A percentile compares a stretch with the other conserved stretches of the same genome.
These are phyloP conservation scores for Strigamia maritima DNA, from an alignment of 2,888 invertebrate genomes.

Conservation along the genomic window DNA sequence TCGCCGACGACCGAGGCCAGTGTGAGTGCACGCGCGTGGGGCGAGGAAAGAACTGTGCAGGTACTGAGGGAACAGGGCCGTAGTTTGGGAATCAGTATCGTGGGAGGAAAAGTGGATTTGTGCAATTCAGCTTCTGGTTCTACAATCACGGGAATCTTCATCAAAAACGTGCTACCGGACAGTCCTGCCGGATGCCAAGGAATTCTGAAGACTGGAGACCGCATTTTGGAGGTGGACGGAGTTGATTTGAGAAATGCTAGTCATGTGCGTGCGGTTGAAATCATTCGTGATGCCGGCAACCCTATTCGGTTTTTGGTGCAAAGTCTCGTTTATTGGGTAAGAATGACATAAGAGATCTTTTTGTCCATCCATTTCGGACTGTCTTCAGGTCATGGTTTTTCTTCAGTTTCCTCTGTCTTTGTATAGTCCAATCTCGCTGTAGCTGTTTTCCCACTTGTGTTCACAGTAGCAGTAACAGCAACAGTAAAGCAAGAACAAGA, in stretches of 20 bases:
- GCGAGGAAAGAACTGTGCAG: constrained; percentile 71
- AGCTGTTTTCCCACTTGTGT: no score
- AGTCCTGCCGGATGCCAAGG: constrained; percentile 90
- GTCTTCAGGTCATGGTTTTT: no score
- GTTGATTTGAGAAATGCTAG: constrained; percentile 83
- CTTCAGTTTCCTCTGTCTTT: no score
- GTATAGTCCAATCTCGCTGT: no score
- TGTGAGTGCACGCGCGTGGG: constrained; percentile 61
- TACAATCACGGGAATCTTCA: constrained; percentile 88
- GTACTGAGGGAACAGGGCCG: constrained; percentile 69
- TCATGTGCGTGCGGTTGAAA: constrained; percentile 90
- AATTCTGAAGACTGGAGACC: constrained; percentile 73
- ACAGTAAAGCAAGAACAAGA: no score
- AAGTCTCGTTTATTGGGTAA: constrained; percentile 69
- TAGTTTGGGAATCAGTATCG: constrained; percentile 93
- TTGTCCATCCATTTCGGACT: no score
- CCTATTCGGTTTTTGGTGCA: constrained; percentile 88
- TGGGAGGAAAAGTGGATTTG: constrained; percentile 88
- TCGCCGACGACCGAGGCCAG: background rate
- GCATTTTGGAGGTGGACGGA: constrained; percentile 84
- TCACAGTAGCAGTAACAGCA: no score
- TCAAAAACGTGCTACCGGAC: constrained; percentile 90
- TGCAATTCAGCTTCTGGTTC: constrained; percentile 66
- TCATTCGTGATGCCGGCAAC: constrained; percentile 85
- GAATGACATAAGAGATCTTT: no score